Base-by-base conservation (phyloP, 1,140 invertebrate species). In the Brachionus rubens region DNA sequence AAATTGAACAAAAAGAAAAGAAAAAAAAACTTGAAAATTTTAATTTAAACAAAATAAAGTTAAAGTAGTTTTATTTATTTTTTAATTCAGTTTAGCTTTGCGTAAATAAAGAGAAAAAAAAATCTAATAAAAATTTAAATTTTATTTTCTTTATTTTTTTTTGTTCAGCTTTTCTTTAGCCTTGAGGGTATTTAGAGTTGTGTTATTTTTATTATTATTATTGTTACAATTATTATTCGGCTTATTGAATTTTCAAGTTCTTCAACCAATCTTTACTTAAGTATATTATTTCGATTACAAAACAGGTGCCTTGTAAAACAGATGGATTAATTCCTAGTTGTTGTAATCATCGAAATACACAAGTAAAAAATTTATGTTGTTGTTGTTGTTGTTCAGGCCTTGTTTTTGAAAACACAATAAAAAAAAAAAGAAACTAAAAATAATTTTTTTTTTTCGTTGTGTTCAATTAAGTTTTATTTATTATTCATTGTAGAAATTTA, bases 61-160 rank as follows among this genome's bases (percentile, higher is more conserved):
- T 54, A 28, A 54, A 26, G n/a, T 48, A 43, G 41, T 48, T 3
- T 48, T 54, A 28, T 24, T 54, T 54, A 36, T 36, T 59, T 59
- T 59, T 16, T 36, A 0, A n/a, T 16, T 33, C 12, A 16, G 33
- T 16, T 59, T 59, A 19, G 19, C n/a, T 59, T 33, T 19, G 14
- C 21, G 30, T 7, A 36, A 59, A 36, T 33, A 16, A 33, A 3
- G 19, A 56, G 36, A 40, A 59, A 59, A 36, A 59, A 33, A 41
- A 59, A 59, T 54, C 52, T 54, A 54, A 54, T 54, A 54, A 54
- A 54, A 54, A 54, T 54, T 54, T 28, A 28, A 54, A 54, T 54
- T 54, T 54, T 28, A 33, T 28, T 52, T 24, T 54, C 33, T 54
- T 24, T n/a, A n/a, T 28, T 16, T n/a, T 36, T 3, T 36, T 36